Evolutionary conservation across 2,888 invertebrate genomes (phyloP), one percentile per base, ranked within the genome.

Genomic region (Euphydryas editha): DNA sequence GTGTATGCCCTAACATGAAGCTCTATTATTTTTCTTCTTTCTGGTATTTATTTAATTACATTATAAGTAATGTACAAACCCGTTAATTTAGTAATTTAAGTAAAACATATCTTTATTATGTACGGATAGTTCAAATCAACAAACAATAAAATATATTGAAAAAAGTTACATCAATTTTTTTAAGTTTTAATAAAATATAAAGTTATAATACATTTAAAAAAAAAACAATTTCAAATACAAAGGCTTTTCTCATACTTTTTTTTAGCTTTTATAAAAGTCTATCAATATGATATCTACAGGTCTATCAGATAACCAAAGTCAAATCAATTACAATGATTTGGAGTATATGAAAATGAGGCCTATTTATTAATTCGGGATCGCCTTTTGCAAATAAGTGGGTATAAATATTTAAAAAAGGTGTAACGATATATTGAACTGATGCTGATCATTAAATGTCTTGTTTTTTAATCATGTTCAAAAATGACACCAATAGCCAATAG

Each of bases 211-310:
- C 24, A 51, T 7, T 15, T n/a, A n/a, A 15, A 15, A 5, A 24
- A 20, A 20, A 51, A 24, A 15, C n/a, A 20, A n/a, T n/a, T n/a
- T n/a, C n/a, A n/a, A n/a, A n/a, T n/a, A n/a, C n/a, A n/a, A n/a
- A n/a, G n/a, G n/a, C n/a, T n/a, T n/a, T n/a, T n/a, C n/a, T n/a
- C n/a, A n/a, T n/a, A 39, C 15, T 39, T 39, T 3, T 39, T 39
- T 11, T 13, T 36, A 36, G 39, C 13, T n/a, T n/a, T 44, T n/a
- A n/a, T n/a, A 6, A 44, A 44, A 2, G 5, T 44, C 42, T 44
- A 44, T 44, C 42, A 44, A 44, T 44, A 44, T 44, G 42, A 44
- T 44, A 44, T 15, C n/a, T 39, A 39, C 15, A 39, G 39, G 39
- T 39, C 15, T 2, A 11, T 39, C 39, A 15, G 13, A 39, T 39